Conservation (phyloP, 2,113 vertebrate genomes). For the Galemys pyrenaicus region DNA sequence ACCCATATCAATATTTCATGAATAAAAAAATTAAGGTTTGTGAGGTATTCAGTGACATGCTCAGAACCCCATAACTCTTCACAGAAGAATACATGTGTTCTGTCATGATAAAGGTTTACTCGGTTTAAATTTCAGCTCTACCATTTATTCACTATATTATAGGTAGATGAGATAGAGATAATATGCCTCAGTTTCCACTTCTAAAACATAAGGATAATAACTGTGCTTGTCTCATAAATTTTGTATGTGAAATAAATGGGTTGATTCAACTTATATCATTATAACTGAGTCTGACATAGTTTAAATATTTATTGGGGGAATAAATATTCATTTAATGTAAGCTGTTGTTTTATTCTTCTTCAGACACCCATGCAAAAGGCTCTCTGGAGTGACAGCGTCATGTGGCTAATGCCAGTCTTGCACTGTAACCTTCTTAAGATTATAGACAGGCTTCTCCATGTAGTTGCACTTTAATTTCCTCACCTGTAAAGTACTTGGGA, state of each 20-base stretch:
- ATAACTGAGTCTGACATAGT: background rate
- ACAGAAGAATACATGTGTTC: background rate
- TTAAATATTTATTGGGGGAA: background rate
- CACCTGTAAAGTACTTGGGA: background rate
- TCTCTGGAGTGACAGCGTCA: background rate
- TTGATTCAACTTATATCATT: background rate
- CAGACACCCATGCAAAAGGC: background rate
- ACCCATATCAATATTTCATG: background rate
- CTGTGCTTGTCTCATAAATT: background rate
- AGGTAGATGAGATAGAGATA: too few relatives aligned
- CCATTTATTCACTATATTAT: too few relatives aligned
- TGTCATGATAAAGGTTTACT: background rate
- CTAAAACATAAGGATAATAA: background rate
- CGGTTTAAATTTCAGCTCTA: background rate
- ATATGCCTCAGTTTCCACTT: background rate
- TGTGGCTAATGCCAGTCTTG: background rate
- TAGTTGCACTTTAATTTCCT: background rate
- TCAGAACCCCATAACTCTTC: background rate
- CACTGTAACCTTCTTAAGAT: background rate
- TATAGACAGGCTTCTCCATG: background rate
- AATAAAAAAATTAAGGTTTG: background rate
- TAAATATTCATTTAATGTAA: background rate
- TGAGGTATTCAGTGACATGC: background rate
- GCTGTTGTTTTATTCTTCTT: background rate
- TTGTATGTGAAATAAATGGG: background rate